Conservation (phyloP, 2,113 vertebrate species). For the Pelusios castaneus region DNA sequence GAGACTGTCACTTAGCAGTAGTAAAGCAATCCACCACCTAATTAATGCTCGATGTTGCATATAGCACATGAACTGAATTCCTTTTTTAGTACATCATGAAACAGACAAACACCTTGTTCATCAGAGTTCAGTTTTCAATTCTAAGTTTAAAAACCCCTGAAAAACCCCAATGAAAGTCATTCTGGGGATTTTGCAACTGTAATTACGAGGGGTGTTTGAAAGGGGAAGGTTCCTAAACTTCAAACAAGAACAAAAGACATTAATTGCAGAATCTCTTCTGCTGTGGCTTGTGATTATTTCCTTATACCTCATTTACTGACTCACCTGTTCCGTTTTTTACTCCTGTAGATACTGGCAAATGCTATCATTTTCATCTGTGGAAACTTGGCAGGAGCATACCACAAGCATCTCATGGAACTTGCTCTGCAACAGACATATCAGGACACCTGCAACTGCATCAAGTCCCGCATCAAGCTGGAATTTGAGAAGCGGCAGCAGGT, state of each 20-base stretch:
- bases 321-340: neutral
- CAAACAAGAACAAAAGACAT: neutral
- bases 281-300: neutral
- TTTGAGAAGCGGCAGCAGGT: constrained; percentile 99
- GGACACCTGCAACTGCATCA: constrained; percentile 98
- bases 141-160: neutral
- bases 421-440: constrained; percentile 95
- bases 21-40: neutral
- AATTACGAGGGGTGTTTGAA: neutral
- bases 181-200: neutral
- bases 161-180: neutral
- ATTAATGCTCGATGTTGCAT: neutral
- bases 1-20: constrained; percentile 3
- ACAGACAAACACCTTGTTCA: neutral
- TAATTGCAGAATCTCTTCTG: neutral
- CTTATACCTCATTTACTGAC: neutral
- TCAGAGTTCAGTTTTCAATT: neutral
- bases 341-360: constrained; percentile 91
- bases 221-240: neutral
- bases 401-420: constrained; percentile 97
- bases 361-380: constrained; percentile 96
- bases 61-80: neutral
- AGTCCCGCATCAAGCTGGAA: constrained; percentile 96
- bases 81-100: neutral
- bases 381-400: constrained; percentile 95